Percentiles rank a stretch among this genome's conserved stretches.
Conservation (phyloP, 2,888 invertebrate species). For the Sycophila texana region DNA sequence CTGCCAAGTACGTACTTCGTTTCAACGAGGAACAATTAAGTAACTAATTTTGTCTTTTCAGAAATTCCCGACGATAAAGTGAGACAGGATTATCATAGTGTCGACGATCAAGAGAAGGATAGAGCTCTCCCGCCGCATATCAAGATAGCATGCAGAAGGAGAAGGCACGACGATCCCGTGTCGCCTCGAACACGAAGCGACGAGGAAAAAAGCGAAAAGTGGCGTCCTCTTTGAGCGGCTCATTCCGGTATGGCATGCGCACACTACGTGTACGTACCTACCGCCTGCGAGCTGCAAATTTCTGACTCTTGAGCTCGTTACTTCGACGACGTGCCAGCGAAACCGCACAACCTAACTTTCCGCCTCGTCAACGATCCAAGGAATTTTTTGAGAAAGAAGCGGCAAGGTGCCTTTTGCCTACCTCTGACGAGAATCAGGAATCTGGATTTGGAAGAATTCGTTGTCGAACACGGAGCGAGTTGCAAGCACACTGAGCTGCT, state of each 20-base stretch:
- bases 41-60: too few species aligned
- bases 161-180: too few species aligned
- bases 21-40: too few species aligned
- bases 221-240: conserved; percentile 21
- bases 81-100: too few species aligned
- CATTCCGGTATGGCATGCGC: neutral
- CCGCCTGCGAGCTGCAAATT: neutral
- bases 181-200: too few species aligned
- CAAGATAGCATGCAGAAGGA: neutral
- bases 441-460: neutral
- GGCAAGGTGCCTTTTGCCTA: neutral
- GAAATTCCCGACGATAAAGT: too few species aligned
- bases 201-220: conserved; percentile 6
- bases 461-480: neutral
- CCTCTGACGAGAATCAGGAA: neutral
- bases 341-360: neutral
- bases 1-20: too few species aligned
- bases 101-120: too few species aligned
- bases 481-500: neutral
- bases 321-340: neutral
- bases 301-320: neutral
- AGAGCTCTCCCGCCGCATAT: neutral
- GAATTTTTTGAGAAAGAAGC: neutral
- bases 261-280: neutral
- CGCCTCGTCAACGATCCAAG: neutral